Evolutionary conservation across 2,113 vertebrate species (phyloP).

Genomic region (Cichladusa arquata): DNA sequence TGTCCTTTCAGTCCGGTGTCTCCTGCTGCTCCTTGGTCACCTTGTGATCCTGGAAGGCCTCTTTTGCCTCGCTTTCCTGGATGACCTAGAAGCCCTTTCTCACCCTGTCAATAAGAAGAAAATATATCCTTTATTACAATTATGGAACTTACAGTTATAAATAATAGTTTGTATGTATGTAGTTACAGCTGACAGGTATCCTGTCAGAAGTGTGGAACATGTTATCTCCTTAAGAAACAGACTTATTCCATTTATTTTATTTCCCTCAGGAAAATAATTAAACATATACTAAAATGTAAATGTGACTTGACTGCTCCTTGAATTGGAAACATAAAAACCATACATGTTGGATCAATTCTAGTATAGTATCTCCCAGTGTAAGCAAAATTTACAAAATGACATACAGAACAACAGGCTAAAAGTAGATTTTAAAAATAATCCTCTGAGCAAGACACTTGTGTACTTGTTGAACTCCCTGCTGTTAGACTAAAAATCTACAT

Average conservation of each 20-base stretch:
- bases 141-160: neutral
- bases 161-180: neutral
- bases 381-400: neutral
- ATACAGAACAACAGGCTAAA: neutral
- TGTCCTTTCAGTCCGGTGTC: conserved; percentile 85
- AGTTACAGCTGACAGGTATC: neutral
- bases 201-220: neutral
- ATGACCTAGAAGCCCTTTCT: conserved; percentile 84
- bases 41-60: conserved; percentile 80
- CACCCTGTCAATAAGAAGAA: conserved; percentile 78
- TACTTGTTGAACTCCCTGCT: neutral
- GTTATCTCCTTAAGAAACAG: neutral
- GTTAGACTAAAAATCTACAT: neutral
- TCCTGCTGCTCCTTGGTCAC: conserved; percentile 88
- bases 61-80: conserved; percentile 81
- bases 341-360: neutral
- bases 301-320: neutral
- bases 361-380: neutral
- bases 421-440: neutral
- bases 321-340: neutral
- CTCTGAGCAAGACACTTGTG: neutral
- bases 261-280: neutral
- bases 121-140: neutral
- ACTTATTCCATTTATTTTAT: neutral
- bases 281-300: neutral